A percentile compares a stretch with the other conserved stretches of the same genome.
Evolutionary conservation across 1,140 invertebrate genomes (phyloP).

Genomic region (Drosophila miranda): DNA sequence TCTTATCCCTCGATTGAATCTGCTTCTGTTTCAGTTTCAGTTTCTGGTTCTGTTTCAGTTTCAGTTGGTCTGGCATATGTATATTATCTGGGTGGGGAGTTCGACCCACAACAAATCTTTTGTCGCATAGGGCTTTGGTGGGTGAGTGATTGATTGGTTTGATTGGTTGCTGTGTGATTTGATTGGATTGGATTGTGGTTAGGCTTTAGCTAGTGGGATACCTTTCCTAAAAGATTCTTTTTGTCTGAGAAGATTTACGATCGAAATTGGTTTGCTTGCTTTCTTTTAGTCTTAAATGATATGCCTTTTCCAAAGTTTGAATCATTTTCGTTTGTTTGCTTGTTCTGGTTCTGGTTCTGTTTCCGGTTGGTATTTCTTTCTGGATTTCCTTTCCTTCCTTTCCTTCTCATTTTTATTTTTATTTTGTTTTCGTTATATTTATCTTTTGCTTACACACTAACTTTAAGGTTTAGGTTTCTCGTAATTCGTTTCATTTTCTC

Average conservation of each 20-base stretch:
- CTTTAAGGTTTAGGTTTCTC: slow-evolving; percentile 23
- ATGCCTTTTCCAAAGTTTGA: slow-evolving; percentile 27
- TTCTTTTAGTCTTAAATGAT: slow-evolving; percentile 6
- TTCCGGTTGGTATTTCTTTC: slow-evolving; percentile 33
- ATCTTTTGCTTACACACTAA: slow-evolving; percentile 34
- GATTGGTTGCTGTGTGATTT: slow-evolving; percentile 32
- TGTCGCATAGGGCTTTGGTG: slow-evolving; percentile 35
- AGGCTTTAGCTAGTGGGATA: not conserved
- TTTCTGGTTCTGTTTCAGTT: slow-evolving; percentile 9
- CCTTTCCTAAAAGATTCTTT: slow-evolving; percentile 10
- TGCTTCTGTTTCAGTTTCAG: not conserved
- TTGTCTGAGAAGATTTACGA: slow-evolving; percentile 3
- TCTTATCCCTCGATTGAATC: slow-evolving; percentile 9
- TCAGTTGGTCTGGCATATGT: slow-evolving; percentile 28
- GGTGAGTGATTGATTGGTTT: slow-evolving; percentile 30
- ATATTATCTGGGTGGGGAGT: slow-evolving; percentile 34
- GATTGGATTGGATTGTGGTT: slow-evolving; percentile 12
- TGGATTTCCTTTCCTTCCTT: slow-evolving; percentile 6
- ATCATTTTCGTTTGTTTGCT: slow-evolving; percentile 7
- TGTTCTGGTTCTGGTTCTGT: slow-evolving; percentile 29
- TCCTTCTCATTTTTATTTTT: slow-evolving; percentile 20
- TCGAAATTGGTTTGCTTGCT: not conserved
- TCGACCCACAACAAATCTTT: slow-evolving; percentile 41
- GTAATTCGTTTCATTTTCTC: slow-evolving; percentile 6
- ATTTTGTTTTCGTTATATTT: slow-evolving; percentile 19